Base-by-base conservation (phyloP, 2,113 vertebrate species). In the Thalassoma bifasciatum region DNA sequence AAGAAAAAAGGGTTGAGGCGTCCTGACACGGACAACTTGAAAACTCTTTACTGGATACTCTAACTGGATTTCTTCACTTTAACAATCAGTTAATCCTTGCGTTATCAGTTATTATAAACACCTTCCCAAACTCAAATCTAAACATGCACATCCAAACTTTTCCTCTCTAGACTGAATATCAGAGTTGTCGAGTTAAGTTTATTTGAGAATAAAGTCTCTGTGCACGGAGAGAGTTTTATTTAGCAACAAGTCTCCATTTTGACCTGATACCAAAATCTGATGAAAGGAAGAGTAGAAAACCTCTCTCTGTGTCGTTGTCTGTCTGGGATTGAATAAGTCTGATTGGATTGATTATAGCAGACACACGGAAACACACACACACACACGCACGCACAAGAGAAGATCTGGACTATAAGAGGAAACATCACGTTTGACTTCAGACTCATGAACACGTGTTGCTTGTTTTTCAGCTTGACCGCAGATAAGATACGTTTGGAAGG, bases 271-370 rank as follows among this genome's bases (percentile, higher is more conserved):
- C 30, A 30, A 6, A 30, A 5, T 44, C 14, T 14, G 40, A 44
- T 44, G 40, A 44, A 13, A 44, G 1, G 12, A 2, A 17, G 13
- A 16, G 16, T 2, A 5, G 16, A 14, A 13, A 13, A 44, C 4
- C 5, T 21, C 53, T 66, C 34, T 52, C 46, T 59, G 59, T 19
- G 26, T 57, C 62, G 24, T 51, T 37, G 30, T 71, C 22, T 54
- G 50, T 22, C 42, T 24, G 47, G 40, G 36, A 36, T 30, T 62
- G 19, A 44, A 46, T 44, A 23, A 17, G 22, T 64, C 38, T 67
- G 67, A 75, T 12, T 56, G 30, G 54, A 68, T 26, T 53, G 63
- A 80, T 57, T 60, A 34, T 58, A 76, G 14, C 67, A 24, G 22
- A 4, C 40, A 30, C 53, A 53, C 22, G 59, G 46, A 47, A n/a